These are phyloP conservation scores for Emydocephalus ijimae DNA, from an alignment of 2,113 vertebrate species.

Conservation along the genomic window DNA sequence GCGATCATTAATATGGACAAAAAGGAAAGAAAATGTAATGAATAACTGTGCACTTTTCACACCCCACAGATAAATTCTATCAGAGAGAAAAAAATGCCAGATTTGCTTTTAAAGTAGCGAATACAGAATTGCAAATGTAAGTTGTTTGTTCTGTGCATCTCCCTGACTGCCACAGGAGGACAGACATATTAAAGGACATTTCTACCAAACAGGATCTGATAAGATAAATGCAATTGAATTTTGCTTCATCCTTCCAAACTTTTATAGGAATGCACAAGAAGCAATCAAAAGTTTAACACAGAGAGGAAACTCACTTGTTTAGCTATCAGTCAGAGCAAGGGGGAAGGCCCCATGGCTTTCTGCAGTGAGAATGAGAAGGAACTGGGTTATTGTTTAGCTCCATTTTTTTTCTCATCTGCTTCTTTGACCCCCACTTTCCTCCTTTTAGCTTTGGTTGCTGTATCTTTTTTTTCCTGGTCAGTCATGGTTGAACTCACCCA, in stretches of 20 bases:
- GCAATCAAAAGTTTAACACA: conserved; percentile 1
- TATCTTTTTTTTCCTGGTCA: not conserved
- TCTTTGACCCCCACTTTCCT: not conserved
- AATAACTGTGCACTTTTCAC: conserved; percentile 51
- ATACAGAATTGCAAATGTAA: conserved; percentile 29
- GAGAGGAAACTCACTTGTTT: not conserved
- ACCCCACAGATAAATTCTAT: conserved; percentile 52
- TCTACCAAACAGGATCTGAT: conserved; percentile 27
- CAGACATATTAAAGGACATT: conserved; percentile 26
- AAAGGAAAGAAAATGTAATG: conserved; percentile 45
- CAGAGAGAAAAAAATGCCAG: conserved; percentile 35
- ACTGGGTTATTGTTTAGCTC: not conserved
- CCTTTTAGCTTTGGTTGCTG: not conserved
- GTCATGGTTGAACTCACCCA: not conserved
- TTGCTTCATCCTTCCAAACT: conserved; percentile 33
- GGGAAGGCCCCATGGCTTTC: not conserved
- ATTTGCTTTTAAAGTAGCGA: conserved; percentile 21
- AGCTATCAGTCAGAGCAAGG: not conserved
- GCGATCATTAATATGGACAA: conserved; percentile 37
- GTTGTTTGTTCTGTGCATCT: conserved; percentile 10
- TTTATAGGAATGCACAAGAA: conserved; percentile 4
- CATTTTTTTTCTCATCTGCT: not conserved
- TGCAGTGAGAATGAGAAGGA: not conserved
- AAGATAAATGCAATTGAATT: conserved; percentile 28
- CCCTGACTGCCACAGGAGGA: conserved; percentile 15